Evolutionary conservation across 2,797 vertebrate genomes (phyloP), one percentile per base, ranked within the genome.

Genomic region (Allenopithecus nigroviridis): DNA sequence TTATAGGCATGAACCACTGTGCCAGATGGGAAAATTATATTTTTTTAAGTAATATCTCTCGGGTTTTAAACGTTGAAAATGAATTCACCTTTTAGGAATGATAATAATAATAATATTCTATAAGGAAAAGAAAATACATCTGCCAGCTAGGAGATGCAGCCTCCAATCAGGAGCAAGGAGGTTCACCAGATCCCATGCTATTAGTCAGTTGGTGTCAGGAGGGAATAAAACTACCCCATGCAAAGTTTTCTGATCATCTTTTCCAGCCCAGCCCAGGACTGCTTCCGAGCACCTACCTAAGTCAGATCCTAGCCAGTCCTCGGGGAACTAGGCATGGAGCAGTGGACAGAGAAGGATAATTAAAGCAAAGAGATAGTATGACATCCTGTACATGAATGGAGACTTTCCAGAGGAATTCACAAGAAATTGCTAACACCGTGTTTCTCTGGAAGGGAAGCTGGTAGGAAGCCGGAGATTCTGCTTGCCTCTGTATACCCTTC

Each of bases 301-400:
- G 11, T 17, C 48, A 74, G 53, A 43, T n/a, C 53, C 26, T 5
- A 11, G 7, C 68, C 16, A 9, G 41, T 14, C 55, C 80, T 64
- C 33, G 0, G 21, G 39, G 33, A 43, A 53, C 14, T 8, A 9
- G 41, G 36, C 14, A 3, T 21, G 21, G n/a, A 39, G 74, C 0
- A 0, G 8, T 21, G 7, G 33, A 46, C 9, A 90, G 70, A 61
- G 36, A 68, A 16, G 74, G 24, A 8, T 8, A 5, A 11, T 30
- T 10, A 8, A 48, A 55, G 74, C 9, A 5, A 4, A 7, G 10
- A 84, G 39, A 61, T 1, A 12, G 46, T 24, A 4, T 2, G 5
- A 0, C 70, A 9, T 46, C 13, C 28, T 7, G 4, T 2, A 30
- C 0, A 41, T 30, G 61, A 68, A 1, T 0, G 12, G 36, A 4